These are phyloP conservation scores for Boulengeromyrus knoepffleri DNA, from an alignment of 2,113 vertebrate species.

Conservation along the genomic window DNA sequence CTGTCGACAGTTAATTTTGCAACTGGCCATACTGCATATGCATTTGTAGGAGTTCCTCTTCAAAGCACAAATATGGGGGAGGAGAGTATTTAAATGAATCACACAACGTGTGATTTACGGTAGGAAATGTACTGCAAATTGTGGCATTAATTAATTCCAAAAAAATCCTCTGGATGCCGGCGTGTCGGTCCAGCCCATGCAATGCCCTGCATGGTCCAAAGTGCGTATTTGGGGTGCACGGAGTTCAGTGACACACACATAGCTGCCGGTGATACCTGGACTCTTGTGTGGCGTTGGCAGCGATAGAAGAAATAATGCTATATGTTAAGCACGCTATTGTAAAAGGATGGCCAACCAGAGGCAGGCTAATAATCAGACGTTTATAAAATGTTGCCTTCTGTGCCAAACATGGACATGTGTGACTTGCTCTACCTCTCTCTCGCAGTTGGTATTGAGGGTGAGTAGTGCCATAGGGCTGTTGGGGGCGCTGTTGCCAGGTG, in stretches of 20 bases:
- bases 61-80: neutral
- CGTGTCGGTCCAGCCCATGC: neutral
- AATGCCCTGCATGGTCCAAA: neutral
- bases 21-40: neutral
- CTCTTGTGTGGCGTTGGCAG: neutral
- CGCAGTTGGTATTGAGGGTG: constrained; percentile 83
- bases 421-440: constrained; percentile 71
- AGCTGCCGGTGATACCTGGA: neutral
- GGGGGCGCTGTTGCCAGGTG: constrained; percentile 91
- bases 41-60: neutral
- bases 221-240: neutral
- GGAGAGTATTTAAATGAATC: no score
- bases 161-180: neutral
- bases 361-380: neutral
- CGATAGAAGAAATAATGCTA: neutral
- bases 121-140: neutral
- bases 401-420: neutral
- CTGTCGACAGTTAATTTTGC: neutral
- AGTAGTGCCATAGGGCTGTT: constrained; percentile 99
- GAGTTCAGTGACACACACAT: neutral
- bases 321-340: neutral
- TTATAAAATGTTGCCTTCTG: neutral
- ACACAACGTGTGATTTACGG: no score
- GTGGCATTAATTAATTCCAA: neutral
- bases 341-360: neutral